Base-by-base conservation (phyloP, 2,113 vertebrate species). In the Gymnarchus niloticus region DNA sequence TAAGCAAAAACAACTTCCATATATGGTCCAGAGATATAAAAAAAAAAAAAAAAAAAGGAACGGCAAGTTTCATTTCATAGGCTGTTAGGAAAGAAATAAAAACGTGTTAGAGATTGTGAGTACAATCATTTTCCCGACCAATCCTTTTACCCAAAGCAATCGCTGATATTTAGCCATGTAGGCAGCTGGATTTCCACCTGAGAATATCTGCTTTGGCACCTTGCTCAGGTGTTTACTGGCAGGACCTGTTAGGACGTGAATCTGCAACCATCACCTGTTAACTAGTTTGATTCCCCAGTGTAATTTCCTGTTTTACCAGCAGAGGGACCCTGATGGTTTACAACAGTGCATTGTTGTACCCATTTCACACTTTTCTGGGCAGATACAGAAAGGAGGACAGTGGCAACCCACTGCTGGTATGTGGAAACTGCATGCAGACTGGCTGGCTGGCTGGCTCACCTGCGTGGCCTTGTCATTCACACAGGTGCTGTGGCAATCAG, bases 391-490 rank as follows among this genome's bases (percentile, higher is more conserved):
- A 23, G 73, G 37, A 48, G 44, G 8, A 19, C 19, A n/a, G 0
- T 3, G 19, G 17, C 33, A n/a, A 7, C 37, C 21, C 2, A 9
- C 4, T 61, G 7, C 7, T 21, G 21, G 57, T 61, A 61, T 8
- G 21, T 28, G 78, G 9, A 52, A 81, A 9, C 23, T 52, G 44
- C 56, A 25, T 21, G 14, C 1, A 14, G 49, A 23, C 9, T 28
- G n/a, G 37, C 14, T n/a, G 14, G 23, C 5, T 57, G 54, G n/a
- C n/a, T n/a, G 44, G 37, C 91, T 86, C 93, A 98, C 97, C 97
- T 98, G 97, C 54, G 96, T 97, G 51, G 96, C 95, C 90, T 97
- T 96, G 94, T 98, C 96, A 87, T 94, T 95, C 90, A 90, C 90
- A 87, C 92, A 94, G 0, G 87, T 90, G 84, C 92, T 59, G 85